These are phyloP conservation scores for Asobara japonica DNA, from an alignment of 1,140 invertebrate genomes.

Conservation along the genomic window DNA sequence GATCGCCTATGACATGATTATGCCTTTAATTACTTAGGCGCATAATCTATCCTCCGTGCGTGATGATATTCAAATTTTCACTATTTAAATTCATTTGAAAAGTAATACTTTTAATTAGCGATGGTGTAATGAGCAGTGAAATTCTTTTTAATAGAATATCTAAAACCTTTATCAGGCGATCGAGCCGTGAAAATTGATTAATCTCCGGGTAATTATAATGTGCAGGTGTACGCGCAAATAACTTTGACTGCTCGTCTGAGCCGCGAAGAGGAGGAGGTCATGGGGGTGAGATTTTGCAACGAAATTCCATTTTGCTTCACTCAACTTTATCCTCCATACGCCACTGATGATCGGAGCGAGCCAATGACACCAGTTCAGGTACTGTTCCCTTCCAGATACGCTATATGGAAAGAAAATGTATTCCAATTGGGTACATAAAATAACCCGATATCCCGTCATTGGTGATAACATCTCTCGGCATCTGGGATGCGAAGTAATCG, in stretches of 20 bases:
- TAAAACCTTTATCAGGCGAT: not conserved
- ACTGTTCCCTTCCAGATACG: constrained; percentile 42
- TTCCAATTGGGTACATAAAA: no score
- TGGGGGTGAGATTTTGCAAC: constrained; percentile 92
- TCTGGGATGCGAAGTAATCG: no score
- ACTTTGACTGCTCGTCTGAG: constrained; percentile 90
- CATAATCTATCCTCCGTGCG: no score
- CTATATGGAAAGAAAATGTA: not conserved
- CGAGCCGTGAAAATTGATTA: not conserved
- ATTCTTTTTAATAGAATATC: no score
- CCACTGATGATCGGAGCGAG: constrained; percentile 68
- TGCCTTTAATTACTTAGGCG: no score
- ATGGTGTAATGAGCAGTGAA: no score
- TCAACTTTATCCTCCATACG: constrained; percentile 80
- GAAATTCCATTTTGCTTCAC: constrained; percentile 88
- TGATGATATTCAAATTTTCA: no score
- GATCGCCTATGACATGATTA: no score
- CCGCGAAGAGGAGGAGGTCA: constrained; percentile 90
- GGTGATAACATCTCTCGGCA: no score
- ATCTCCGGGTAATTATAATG: not conserved
- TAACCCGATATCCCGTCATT: no score
- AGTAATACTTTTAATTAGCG: no score
- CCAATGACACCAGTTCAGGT: constrained; percentile 81
- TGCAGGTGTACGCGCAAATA: constrained; percentile 81
- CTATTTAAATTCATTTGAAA: no score